phyloP scores from a whole-genome alignment of 2,797 vertebrate genomes.

The Darevskia nairensis region DNA sequence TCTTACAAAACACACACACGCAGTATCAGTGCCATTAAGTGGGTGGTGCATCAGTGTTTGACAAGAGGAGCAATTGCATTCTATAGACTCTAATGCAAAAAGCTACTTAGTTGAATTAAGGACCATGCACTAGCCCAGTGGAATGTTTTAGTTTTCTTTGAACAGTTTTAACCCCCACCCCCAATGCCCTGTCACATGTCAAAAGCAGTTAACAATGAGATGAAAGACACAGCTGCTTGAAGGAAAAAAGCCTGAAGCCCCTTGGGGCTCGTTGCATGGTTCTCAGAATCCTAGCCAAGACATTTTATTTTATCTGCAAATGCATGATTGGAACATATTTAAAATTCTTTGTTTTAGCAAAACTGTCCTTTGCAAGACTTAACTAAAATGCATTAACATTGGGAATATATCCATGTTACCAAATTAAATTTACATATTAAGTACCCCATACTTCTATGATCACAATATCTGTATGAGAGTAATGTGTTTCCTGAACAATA shows the following conservation, averaged over 20 bases:
- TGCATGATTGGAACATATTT: not conserved
- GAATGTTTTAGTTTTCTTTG: not conserved
- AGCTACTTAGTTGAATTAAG: not conserved
- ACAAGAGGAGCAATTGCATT: constrained; percentile 25
- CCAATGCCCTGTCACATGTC: not conserved
- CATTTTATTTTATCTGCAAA: not conserved
- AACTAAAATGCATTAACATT: not conserved
- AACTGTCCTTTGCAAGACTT: not conserved
- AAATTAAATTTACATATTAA: not conserved
- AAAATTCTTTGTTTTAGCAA: not conserved
- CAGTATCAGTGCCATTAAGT: constrained; percentile 50
- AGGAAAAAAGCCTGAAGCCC: not conserved
- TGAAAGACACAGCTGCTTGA: not conserved
- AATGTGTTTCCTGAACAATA: not conserved
- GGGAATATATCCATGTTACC: not conserved
- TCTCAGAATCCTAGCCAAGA: not conserved
- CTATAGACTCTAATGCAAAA: not conserved
- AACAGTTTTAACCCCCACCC: not conserved
- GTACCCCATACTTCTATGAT: not conserved
- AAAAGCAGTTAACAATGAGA: not conserved
- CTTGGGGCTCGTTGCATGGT: not conserved
- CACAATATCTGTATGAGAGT: not conserved
- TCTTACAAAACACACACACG: constrained; percentile 54
- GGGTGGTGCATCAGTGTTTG: constrained; percentile 52
- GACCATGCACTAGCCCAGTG: not conserved